Evolutionary conservation across 2,888 invertebrate genomes (phyloP), one percentile per base, ranked within the genome.

Genomic region (Amphipyra berbera): DNA sequence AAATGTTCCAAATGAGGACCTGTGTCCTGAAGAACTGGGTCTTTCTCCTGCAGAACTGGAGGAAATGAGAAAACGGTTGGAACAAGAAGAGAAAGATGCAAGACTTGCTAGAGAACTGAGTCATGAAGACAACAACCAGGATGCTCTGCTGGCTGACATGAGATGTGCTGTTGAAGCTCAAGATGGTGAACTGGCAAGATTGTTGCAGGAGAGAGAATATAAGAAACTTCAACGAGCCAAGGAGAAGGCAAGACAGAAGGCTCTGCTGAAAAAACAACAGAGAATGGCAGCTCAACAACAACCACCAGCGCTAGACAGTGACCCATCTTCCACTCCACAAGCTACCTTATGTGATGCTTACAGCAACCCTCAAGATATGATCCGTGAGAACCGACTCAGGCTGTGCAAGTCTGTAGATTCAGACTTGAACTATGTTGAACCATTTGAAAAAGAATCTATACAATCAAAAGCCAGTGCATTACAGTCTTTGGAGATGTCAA

Each of bases 111-210:
- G 92, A 52, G 89, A 94, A 69, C 62, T 95, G 27, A 94, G 93
- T 60, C 88, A 90, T 63, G 88, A 90, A 63, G 89, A 82, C n/a
- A 89, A 90, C 50, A 91, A 86, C 40, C 88, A 88, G 52, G 95
- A 94, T 73, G 87, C 87, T 8, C 71, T 95, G 10, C 67, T 94
- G 27, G 90, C 94, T 8, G 95, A 95, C 60, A 94, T 95, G 95
- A 89, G 88, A 64, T 94, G 89, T 82, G 95, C 95, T 1, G 95
- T 95, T 6, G 95, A 95, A 73, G 95, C 93, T n/a, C 95, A 95
- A 55, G 95, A 95, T 64, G 88, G 92, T 41, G 95, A 95, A 65
- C 84, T 95, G 0, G 95, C 95, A 0, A 79, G 94, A 41, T 76
- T 95, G 48, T 85, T 95, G 4, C 95, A 95, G 67, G 95, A 95